Percentiles rank a stretch among this genome's conserved stretches.
Conservation (phyloP, 2,797 vertebrate species). For the Oryzias dopingdopingensis region DNA sequence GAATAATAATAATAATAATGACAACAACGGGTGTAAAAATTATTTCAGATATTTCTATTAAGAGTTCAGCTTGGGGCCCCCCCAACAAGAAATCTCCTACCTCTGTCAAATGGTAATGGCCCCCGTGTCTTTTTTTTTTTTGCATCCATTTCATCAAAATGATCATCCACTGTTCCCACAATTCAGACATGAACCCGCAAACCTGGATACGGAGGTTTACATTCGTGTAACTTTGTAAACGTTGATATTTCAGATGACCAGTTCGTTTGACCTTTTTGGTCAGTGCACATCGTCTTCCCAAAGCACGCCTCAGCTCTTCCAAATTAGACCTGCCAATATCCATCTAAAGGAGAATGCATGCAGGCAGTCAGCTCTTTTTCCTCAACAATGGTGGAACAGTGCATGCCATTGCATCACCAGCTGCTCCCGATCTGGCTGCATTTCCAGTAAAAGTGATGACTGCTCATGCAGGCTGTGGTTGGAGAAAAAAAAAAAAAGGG, state of each 20-base stretch:
- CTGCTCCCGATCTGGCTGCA: constrained; percentile 48
- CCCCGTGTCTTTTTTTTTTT: too few species aligned
- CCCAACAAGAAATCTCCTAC: too few species aligned
- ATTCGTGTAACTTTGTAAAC: too few species aligned
- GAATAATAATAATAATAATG: too few species aligned
- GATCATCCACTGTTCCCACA: too few species aligned
- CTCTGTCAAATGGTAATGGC: too few species aligned
- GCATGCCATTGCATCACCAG: constrained; percentile 14
- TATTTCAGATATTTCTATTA: too few species aligned
- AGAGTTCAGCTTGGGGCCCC: too few species aligned
- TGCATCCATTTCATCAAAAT: too few species aligned
- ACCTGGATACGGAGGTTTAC: too few species aligned
- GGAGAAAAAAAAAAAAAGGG: constrained; percentile 10
- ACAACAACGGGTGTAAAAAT: too few species aligned
- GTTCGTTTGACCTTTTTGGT: constrained; percentile 7
- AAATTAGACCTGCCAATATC: constrained; percentile 46
- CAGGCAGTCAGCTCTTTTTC: constrained; percentile 70
- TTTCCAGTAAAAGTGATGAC: constrained; percentile 65
- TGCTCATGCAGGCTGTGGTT: constrained; percentile 41
- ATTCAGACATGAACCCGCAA: too few species aligned
- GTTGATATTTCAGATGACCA: background rate
- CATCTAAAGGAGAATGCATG: constrained; percentile 56
- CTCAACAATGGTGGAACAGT: constrained; percentile 44
- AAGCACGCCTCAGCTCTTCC: constrained; percentile 13
- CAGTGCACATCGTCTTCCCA: constrained; percentile 4